A percentile compares a stretch with the other conserved stretches of the same genome.
These are phyloP conservation scores for Pheosia tremula DNA, from an alignment of 2,888 invertebrate genomes.

Conservation along the genomic window DNA sequence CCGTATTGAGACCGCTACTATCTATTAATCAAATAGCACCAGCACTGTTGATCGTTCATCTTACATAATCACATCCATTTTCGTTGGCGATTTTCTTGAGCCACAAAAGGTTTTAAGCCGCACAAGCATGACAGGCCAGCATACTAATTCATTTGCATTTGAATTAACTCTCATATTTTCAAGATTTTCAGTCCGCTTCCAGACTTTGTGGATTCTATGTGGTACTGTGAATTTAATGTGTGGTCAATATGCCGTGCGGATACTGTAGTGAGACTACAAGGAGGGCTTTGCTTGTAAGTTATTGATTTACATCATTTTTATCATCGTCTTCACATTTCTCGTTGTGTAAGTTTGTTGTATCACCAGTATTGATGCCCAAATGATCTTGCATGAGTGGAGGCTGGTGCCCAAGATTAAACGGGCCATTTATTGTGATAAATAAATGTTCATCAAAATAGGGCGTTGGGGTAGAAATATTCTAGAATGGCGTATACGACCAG, in stretches of 20 bases:
- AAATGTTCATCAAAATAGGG: too few species aligned
- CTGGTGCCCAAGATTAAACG: too few species aligned
- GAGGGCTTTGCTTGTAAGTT: constrained; percentile 68
- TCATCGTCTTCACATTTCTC: too few species aligned
- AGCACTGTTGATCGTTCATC: constrained; percentile 7
- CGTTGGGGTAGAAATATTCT: too few species aligned
- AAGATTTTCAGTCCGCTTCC: constrained; percentile 44
- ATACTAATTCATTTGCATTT: constrained; percentile 76
- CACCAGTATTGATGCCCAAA: too few species aligned
- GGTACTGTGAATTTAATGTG: constrained; percentile 11
- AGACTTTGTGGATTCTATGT: constrained; percentile 16
- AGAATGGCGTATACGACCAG: too few species aligned
- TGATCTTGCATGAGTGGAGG: too few species aligned
- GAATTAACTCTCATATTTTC: constrained; percentile 50
- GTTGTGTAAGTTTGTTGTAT: too few species aligned
- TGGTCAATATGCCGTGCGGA: constrained; percentile 67
- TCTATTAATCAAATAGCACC: neutral
- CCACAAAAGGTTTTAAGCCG: constrained; percentile 57
- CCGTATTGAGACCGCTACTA: neutral
- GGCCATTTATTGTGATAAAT: too few species aligned
- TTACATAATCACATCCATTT: constrained; percentile 31
- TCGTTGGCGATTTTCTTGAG: constrained; percentile 38
- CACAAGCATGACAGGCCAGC: constrained; percentile 61
- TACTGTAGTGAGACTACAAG: constrained; percentile 71
- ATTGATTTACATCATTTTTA: too few species aligned